phyloP scores from a whole-genome alignment of 2,888 invertebrate genomes.

The Steinernema scapterisci region DNA sequence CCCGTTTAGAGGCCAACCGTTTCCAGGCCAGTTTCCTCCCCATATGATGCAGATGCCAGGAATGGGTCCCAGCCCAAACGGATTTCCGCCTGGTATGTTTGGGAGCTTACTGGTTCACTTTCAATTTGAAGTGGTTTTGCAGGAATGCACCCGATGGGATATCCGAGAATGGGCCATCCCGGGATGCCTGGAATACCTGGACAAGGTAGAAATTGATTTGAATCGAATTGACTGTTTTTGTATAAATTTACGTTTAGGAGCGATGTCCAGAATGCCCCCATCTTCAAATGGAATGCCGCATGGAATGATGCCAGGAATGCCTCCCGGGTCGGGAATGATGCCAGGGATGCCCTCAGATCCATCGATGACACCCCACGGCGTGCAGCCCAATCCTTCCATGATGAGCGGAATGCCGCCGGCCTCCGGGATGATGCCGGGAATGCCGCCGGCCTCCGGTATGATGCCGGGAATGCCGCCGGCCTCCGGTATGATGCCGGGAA shows the following conservation, averaged over 20 bases:
- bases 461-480: slow-evolving; percentile 3
- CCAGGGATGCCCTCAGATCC: background rate
- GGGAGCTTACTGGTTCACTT: background rate
- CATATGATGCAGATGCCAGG: slow-evolving; percentile 12
- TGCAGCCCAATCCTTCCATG: too few species aligned
- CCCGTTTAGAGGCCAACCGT: background rate
- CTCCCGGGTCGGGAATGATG: background rate
- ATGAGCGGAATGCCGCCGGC: background rate
- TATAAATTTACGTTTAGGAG: background rate
- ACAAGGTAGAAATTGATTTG: too few species aligned
- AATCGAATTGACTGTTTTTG: too few species aligned
- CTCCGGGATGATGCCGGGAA: background rate
- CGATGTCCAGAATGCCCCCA: background rate
- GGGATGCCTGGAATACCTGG: too few species aligned
- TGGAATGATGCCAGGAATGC: slow-evolving; percentile 25
- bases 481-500: background rate
- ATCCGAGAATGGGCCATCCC: too few species aligned
- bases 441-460: background rate
- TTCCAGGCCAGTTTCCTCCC: background rate
- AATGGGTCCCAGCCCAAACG: background rate
- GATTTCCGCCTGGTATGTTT: background rate
- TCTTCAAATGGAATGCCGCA: background rate
- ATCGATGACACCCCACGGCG: too few species aligned
- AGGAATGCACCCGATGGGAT: background rate
- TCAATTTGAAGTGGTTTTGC: background rate